These are phyloP conservation scores for Tachysurus fulvidraco DNA, from an alignment of 2,113 vertebrate species.

Conservation along the genomic window DNA sequence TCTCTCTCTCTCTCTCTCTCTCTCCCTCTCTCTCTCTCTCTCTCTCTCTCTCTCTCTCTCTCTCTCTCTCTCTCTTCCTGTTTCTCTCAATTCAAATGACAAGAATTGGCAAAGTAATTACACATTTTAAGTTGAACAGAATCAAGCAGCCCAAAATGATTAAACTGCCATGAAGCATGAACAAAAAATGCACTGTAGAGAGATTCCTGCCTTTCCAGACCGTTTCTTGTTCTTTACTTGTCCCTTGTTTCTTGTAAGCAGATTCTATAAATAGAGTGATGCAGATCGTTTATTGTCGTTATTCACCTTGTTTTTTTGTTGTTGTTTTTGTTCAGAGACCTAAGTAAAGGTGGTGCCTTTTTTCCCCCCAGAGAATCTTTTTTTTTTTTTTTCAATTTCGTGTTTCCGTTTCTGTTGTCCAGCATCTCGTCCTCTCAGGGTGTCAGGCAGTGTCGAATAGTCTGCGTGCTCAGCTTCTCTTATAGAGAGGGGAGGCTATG, in stretches of 20 bases:
- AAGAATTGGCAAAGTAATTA: background rate
- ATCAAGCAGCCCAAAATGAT: background rate
- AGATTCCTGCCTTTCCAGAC: background rate
- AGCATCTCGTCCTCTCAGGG: background rate
- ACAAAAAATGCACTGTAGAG: background rate
- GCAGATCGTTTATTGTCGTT: background rate
- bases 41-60: too few relatives aligned
- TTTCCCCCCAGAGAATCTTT: background rate
- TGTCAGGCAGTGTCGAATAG: background rate
- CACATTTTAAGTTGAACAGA: background rate
- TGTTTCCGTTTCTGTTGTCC: background rate
- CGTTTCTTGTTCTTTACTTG: background rate
- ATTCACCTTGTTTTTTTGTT: background rate
- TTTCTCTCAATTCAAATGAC: background rate
- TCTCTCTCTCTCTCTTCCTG: too few relatives aligned
- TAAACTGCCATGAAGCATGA: background rate
- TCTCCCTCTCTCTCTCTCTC: conserved; percentile 1
- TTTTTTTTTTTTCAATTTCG: background rate
- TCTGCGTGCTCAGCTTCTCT: conserved; percentile 8
- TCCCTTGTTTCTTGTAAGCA: background rate
- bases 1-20: conserved; percentile 10
- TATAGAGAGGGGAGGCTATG: background rate
- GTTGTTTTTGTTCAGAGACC: background rate
- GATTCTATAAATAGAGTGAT: background rate
- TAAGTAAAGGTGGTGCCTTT: background rate